These are phyloP conservation scores for Triops cancriformis DNA, from an alignment of 1,140 invertebrate species.

Conservation along the genomic window DNA sequence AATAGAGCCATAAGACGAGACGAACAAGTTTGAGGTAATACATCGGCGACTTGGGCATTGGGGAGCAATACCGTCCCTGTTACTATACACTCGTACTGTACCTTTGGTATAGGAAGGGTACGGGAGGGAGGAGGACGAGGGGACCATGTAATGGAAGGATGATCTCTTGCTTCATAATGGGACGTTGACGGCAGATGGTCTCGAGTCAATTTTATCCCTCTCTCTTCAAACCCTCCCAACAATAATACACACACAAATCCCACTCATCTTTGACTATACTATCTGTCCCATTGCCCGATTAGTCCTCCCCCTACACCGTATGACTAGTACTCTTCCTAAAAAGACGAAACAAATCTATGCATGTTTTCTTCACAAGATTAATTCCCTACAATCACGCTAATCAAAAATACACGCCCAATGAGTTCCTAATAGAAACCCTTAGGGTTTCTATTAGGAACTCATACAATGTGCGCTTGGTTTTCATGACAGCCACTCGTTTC, in stretches of 20 bases:
- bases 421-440: not conserved
- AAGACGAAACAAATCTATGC: not conserved
- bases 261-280: not conserved
- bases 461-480: too few species aligned
- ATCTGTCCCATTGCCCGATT: constrained; percentile 8
- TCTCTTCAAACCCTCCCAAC: not conserved
- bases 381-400: not conserved
- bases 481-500: too few species aligned
- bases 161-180: constrained; percentile 6
- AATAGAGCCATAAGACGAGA: not conserved
- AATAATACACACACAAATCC: constrained; percentile 4
- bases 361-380: not conserved
- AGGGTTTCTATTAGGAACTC: not conserved
- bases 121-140: not conserved
- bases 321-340: not conserved
- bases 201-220: constrained; percentile 10
- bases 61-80: not conserved
- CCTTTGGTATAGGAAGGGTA: too few species aligned
- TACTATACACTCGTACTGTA: not conserved
- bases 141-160: constrained; percentile 6
- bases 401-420: not conserved
- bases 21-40: not conserved
- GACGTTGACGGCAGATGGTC: constrained; percentile 12
- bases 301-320: not conserved
- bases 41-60: constrained; percentile 8